These are phyloP conservation scores for Arenicola marina DNA, from an alignment of 2,888 invertebrate genomes.

Conservation along the genomic window DNA sequence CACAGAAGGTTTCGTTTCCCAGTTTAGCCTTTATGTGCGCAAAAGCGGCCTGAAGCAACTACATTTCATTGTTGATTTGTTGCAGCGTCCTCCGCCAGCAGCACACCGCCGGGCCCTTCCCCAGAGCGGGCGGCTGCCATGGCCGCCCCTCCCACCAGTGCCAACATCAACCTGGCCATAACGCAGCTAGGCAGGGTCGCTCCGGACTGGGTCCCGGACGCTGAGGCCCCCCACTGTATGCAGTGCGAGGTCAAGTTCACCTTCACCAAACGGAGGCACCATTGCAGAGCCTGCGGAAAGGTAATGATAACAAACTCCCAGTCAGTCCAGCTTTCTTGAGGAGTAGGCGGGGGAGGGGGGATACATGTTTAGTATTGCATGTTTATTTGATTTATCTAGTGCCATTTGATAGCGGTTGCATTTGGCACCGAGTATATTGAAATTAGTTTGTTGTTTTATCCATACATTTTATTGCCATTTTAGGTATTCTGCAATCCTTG, in stretches of 20 bases:
- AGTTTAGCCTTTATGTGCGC: too few species aligned
- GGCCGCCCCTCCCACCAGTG: conserved; percentile 21
- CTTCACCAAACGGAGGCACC: conserved; percentile 77
- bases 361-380: too few species aligned
- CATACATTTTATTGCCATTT: conserved; percentile 12
- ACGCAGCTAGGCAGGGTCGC: conserved; percentile 72
- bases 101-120: background rate
- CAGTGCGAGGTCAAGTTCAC: conserved; percentile 81
- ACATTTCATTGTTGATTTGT: too few species aligned
- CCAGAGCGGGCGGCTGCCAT: background rate
- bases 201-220: conserved; percentile 86
- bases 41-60: too few species aligned
- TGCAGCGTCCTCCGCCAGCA: background rate
- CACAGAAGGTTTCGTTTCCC: too few species aligned
- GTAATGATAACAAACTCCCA: too few species aligned
- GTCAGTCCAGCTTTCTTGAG: too few species aligned
- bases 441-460: background rate
- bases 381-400: background rate
- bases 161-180: conserved; percentile 31
- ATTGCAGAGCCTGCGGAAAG: conserved; percentile 85
- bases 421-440: background rate
- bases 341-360: too few species aligned
- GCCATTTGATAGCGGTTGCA: background rate
- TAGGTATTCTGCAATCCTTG: conserved; percentile 79
- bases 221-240: conserved; percentile 80